Evolutionary conservation across 2,888 invertebrate species (phyloP), one percentile per base, ranked within the genome.

Genomic region (Cordilura impudica): DNA sequence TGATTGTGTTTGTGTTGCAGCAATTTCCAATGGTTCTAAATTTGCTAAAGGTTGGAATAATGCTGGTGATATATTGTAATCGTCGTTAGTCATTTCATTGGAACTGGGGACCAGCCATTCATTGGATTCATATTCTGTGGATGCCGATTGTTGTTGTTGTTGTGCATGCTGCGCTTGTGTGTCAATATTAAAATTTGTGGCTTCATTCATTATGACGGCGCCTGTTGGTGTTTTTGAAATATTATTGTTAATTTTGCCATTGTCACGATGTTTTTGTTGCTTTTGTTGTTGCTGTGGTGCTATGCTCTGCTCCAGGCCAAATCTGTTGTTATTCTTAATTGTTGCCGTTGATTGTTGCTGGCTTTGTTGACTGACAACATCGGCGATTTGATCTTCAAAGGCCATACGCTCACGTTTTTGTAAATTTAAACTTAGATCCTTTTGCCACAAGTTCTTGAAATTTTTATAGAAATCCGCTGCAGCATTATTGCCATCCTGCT

Each of bases 361-460:
- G 10, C 16, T 43, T 29, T 35, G 51, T 60, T 71, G 72, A 14
- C 54, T 26, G 16, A 29, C 60, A 43, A 47, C 47, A 53, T 61
- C 19, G 45, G 18, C 63, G 51, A 74, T 71, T 69, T 47, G 61
- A 78, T 77, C 76, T 71, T 76, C 67, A 75, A 81, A 73, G 65
- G 69, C 26, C 66, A 67, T 73, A 58, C 69, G 78, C 56, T 78
- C 70, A 81, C 72, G 79, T 79, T 79, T 79, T 75, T 75, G 49
- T 56, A 67, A 56, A 63, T 31, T 49, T 14, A 79, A 75, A 56
- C 65, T 66, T 63, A 71, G 71, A 71, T 75, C 61, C 45, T 72
- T 75, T n/a, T 49, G 79, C 79, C 71, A 72, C 61, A 79, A 75
- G 75, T 79, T 75, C 71, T 75, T 61, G 19, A 75, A 75, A 75